Conservation (phyloP, 2,888 invertebrate genomes). For the Campoplex nolae region DNA sequence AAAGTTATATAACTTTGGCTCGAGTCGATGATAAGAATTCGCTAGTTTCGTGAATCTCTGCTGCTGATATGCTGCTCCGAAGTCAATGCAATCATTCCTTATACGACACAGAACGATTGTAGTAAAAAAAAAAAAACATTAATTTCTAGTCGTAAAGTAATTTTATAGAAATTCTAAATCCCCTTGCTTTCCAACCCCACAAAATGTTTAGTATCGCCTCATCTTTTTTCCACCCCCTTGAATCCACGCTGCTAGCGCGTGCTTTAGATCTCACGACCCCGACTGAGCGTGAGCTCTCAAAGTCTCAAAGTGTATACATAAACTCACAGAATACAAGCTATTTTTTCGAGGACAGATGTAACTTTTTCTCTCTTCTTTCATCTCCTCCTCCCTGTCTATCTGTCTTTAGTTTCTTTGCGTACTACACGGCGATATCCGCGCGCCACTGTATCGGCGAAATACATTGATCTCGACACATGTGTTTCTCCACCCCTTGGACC, state of each 20-base stretch:
- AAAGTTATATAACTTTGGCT: not conserved
- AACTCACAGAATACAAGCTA: slow-evolving; percentile 80
- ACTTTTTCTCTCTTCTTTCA: slow-evolving; percentile 70
- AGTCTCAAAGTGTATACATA: slow-evolving; percentile 62
- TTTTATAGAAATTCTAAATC: not conserved
- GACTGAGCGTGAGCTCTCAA: slow-evolving; percentile 52
- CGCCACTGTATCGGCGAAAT: slow-evolving; percentile 27
- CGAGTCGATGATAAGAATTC: too few species aligned
- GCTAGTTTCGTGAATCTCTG: too few species aligned
- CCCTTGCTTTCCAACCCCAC: slow-evolving; percentile 10
- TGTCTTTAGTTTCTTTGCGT: slow-evolving; percentile 44
- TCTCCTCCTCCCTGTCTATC: slow-evolving; percentile 24
- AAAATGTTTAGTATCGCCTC: slow-evolving; percentile 12
- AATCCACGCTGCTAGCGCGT: slow-evolving; percentile 50
- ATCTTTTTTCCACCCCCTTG: slow-evolving; percentile 50
- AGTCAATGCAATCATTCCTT: too few species aligned
- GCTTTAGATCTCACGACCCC: slow-evolving; percentile 59
- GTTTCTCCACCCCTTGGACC: slow-evolving; percentile 45
- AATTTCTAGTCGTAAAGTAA: too few species aligned
- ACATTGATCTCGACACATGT: slow-evolving; percentile 69
- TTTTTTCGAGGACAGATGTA: slow-evolving; percentile 82
- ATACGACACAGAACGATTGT: not conserved
- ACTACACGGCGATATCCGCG: slow-evolving; percentile 43
- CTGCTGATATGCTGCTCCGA: too few species aligned
- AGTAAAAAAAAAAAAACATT: too few species aligned